Base-by-base conservation (phyloP, 2,797 vertebrate species). In the Cottoperca gobio region DNA sequence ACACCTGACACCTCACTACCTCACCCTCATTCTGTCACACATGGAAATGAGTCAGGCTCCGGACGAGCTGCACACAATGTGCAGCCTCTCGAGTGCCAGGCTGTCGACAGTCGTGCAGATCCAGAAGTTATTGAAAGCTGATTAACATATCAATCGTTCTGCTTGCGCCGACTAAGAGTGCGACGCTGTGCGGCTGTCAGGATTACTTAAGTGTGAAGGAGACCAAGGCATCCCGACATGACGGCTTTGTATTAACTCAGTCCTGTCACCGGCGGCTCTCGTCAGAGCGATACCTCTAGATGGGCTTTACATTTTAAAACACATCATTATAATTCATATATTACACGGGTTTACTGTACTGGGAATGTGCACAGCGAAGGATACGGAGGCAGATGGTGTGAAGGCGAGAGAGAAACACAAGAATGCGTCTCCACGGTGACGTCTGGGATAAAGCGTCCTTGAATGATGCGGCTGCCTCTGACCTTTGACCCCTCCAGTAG, bases 111-210 rank as follows among this genome's bases (percentile, higher is more conserved):
- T 46, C 42, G 70, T 78, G 59, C 54, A 81, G 84, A 89, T 92
- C 79, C 83, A 86, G 85, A 91, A 90, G 76, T 90, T 88, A 88
- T 90, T 62, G 39, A 88, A 91, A 93, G 92, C 89, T 87, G 92
- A 93, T 92, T 92, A 92, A 86, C 71, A 76, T 82, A 76, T 88
- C 82, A 79, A 63, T 70, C 90, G 84, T 81, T 72, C 82, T 75
- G 74, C 83, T 63, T 45, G 68, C 58, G 73, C 71, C 73, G 28
- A 73, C 78, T 87, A 48, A 82, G 85, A 86, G 28, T 49, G 39
- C 14, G 0, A 68, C 70, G 88, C 89, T 70, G 79, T 16, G 85
- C 17, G 74, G 48, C 55, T 90, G 89, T 91, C 89, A 90, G 85
- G 88, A 91, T 88, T 89, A 87, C 52, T 89, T 52, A 79, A 88